These are phyloP conservation scores for Calliphora vomitoria DNA, from an alignment of 2,888 invertebrate species.

Conservation along the genomic window DNA sequence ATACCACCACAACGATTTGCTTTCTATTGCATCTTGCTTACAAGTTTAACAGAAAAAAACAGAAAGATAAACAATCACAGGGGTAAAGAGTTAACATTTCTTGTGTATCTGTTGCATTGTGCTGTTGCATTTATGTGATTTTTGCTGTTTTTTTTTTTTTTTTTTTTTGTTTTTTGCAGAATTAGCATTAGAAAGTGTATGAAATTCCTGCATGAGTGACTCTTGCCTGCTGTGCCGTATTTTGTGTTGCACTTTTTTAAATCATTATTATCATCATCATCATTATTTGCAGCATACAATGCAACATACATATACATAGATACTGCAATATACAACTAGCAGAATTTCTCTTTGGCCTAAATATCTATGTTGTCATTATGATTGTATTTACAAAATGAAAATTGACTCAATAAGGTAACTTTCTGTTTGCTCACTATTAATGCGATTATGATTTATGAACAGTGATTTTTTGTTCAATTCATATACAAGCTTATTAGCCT, in stretches of 20 bases:
- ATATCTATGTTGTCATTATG: conserved; percentile 72
- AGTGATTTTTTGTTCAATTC: background rate
- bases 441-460: background rate
- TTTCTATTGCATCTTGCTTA: conserved; percentile 61
- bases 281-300: conserved; percentile 52
- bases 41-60: conserved; percentile 30
- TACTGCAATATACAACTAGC: conserved; percentile 7
- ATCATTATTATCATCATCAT: conserved; percentile 26
- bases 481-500: background rate
- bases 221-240: conserved; percentile 63
- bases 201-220: conserved; percentile 69
- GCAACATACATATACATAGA: conserved; percentile 23
- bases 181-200: conserved; percentile 74
- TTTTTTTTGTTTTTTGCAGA: conserved; percentile 47
- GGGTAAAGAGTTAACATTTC: background rate
- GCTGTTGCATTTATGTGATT: conserved; percentile 22
- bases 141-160: background rate
- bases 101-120: conserved; percentile 29
- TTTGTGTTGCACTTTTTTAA: conserved; percentile 62
- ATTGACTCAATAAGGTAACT: conserved; percentile 69
- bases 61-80: background rate
- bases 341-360: conserved; percentile 70
- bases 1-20: conserved; percentile 49
- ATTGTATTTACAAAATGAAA: conserved; percentile 65
- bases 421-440: conserved; percentile 52